These are phyloP conservation scores for Dasyornis broadbenti DNA, from an alignment of 2,113 vertebrate genomes.

Conservation along the genomic window DNA sequence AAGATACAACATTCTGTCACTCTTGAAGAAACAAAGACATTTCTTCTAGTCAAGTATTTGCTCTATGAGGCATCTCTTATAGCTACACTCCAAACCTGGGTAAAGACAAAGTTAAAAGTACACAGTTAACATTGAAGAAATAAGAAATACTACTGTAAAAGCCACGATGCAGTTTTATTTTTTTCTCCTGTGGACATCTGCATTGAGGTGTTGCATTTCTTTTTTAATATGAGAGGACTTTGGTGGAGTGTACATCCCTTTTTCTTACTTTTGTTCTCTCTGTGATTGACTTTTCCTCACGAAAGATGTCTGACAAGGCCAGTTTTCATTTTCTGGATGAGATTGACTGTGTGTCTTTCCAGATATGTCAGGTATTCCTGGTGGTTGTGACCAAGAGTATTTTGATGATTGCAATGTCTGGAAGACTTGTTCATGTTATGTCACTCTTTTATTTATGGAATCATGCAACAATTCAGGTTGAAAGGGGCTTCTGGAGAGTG, in stretches of 20 bases:
- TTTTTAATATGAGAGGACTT: background rate
- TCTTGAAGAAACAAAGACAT: background rate
- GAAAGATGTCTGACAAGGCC: background rate
- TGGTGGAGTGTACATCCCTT: background rate
- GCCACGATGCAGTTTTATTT: fast-evolving
- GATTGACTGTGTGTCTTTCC: background rate
- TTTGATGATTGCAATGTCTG: background rate
- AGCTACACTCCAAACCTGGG: background rate
- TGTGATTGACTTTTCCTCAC: background rate
- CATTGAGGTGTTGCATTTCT: background rate
- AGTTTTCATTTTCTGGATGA: background rate
- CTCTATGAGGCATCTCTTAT: background rate
- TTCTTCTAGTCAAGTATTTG: background rate
- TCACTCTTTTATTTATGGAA: background rate
- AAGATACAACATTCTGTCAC: background rate
- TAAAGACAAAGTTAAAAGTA: background rate
- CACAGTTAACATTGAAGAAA: background rate
- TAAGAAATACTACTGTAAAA: background rate
- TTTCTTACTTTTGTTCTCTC: background rate
- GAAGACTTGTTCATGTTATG: background rate
- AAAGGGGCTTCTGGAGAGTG: background rate
- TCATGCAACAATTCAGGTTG: background rate
- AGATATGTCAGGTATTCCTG: background rate
- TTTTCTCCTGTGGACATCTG: background rate
- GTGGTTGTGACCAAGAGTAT: background rate